Base-by-base conservation (phyloP, 1,140 invertebrate species). In the Liolophura sinensis region DNA sequence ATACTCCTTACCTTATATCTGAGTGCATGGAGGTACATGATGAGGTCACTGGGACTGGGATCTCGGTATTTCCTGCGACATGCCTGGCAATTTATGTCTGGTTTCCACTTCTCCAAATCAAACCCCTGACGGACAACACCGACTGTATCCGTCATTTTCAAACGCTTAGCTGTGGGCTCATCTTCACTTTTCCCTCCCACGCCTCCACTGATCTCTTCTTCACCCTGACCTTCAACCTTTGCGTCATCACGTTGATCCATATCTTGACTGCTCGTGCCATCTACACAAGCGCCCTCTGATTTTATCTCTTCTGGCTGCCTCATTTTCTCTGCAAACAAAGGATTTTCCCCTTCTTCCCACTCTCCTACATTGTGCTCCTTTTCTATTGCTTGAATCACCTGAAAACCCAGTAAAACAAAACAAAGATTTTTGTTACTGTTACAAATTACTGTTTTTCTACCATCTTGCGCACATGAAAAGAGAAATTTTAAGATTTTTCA, bases 1-100 rank as follows among this genome's bases (percentile, higher is more conserved):
- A n/a, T 6, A 60, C 47, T 25, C 54, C 54, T 75, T 77, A 88
- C 92, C 87, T 90, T 91, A 82, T 97, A 97, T 77, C 91, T 92
- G 89, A 94, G 93, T 20, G 95, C 95, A 84, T 98, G 96, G 18
- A 98, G 88, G 84, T 95, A 97, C 93, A 98, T 96, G 65, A 96
- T 90, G 20, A 98, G 87, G 81, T 97, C 93, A 67, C 91, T 89
- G 0, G 93, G 92, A 65, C 92, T 91, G 0, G 96, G 95, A 82
- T 98, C 95, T 65, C 92, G 86, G 85, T 94, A 97, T 60, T 92
- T 88, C 16, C 94, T 91, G 82, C 93, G 93, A 83, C 96, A 98
- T 82, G 96, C 93, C 80, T 93, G 92, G 85, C 96, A 98, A 78
- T 95, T 91, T 4, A 91, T 89, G 78, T 97, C 94, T 4, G 90